Conservation (phyloP, 2,888 invertebrate genomes). For the Ypsolopha sequella region DNA sequence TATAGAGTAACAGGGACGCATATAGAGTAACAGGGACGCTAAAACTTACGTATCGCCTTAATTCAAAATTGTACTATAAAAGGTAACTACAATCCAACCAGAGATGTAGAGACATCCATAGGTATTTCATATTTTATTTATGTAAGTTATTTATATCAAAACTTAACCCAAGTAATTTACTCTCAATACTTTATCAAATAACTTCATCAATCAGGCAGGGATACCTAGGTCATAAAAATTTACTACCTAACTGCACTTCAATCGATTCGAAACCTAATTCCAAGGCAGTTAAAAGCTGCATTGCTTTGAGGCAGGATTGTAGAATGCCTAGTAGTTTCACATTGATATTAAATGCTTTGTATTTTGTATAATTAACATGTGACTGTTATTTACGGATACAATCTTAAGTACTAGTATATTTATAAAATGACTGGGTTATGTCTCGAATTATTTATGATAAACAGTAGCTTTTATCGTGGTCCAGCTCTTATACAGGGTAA, state of each 20-base stretch:
- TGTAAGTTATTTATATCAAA: not conserved
- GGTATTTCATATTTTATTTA: not conserved
- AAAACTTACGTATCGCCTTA: too few species aligned
- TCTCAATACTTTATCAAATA: conserved; percentile 3
- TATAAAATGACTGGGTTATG: too few species aligned
- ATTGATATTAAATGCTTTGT: not conserved
- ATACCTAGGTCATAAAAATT: conserved; percentile 5
- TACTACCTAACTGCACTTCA: not conserved
- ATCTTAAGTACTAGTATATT: not conserved
- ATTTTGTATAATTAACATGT: not conserved
- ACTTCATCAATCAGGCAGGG: conserved; percentile 6
- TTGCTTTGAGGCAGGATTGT: too few species aligned
- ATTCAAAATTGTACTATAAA: not conserved
- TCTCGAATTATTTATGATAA: too few species aligned
- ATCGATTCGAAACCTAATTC: not conserved
- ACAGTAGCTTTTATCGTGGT: too few species aligned
- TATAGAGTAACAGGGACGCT: too few species aligned
- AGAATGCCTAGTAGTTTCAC: not conserved
- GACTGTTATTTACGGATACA: not conserved
- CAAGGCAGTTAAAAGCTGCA: too few species aligned
- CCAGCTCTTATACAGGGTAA: too few species aligned
- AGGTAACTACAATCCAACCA: too few species aligned
- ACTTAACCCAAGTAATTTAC: not conserved
- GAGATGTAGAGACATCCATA: too few species aligned
- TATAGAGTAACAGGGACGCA: too few species aligned